These are phyloP conservation scores for Lomographa bimaculata DNA, from an alignment of 2,888 invertebrate genomes.

Conservation along the genomic window DNA sequence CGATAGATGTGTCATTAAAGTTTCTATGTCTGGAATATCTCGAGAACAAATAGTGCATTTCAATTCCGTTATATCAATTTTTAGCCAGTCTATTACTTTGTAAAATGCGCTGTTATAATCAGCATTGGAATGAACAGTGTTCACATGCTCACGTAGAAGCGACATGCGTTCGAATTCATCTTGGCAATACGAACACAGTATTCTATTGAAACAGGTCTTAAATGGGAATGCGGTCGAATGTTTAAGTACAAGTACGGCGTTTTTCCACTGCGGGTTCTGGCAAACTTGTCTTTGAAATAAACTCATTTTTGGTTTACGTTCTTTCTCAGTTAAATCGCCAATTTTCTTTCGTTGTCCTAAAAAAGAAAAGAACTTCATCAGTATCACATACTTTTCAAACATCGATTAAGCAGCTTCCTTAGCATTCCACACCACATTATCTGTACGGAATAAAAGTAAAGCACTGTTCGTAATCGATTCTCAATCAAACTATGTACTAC, in stretches of 20 bases:
- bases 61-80: conserved; percentile 70
- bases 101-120: conserved; percentile 75
- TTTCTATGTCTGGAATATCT: conserved; percentile 59
- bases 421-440: conserved; percentile 16
- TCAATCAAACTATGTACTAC: no score
- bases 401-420: conserved; percentile 13
- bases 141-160: conserved; percentile 65
- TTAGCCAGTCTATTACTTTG: conserved; percentile 70
- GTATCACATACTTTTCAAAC: conserved; percentile 49
- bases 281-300: conserved; percentile 76
- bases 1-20: conserved; percentile 66
- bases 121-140: conserved; percentile 58
- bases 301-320: conserved; percentile 75
- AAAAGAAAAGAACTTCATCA: conserved; percentile 76
- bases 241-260: conserved; percentile 70
- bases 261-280: conserved; percentile 76
- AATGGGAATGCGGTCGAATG: conserved; percentile 74
- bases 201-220: conserved; percentile 76
- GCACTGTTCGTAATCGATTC: no score
- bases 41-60: conserved; percentile 65
- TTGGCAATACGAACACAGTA: conserved; percentile 74
- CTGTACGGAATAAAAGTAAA: conserved; percentile 12
- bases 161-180: conserved; percentile 73
- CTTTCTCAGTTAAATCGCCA: conserved; percentile 62
- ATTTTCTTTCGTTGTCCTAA: conserved; percentile 72